A percentile compares a stretch with the other conserved stretches of the same genome.
Conservation (phyloP, 1,140 invertebrate genomes). For the Drosophila busckii region DNA sequence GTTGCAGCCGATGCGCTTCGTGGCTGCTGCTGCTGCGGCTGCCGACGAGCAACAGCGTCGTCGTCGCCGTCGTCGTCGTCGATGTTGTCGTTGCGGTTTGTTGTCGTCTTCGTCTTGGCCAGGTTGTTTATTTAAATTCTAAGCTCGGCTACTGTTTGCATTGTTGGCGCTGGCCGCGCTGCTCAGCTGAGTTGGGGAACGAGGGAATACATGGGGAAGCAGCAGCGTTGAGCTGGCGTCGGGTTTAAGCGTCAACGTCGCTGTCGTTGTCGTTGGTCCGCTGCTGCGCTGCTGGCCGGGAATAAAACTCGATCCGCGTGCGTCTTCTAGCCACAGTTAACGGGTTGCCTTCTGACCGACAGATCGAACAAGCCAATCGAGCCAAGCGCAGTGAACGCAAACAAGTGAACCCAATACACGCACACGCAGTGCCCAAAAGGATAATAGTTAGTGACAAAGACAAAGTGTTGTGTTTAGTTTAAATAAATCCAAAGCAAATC, state of each 20-base stretch:
- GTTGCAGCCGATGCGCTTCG: conserved; percentile 36
- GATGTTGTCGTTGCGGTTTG: conserved; percentile 14
- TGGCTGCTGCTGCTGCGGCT: conserved; percentile 22
- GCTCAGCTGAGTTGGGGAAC: neutral
- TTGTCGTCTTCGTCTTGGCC: conserved; percentile 34
- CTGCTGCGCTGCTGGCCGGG: conserved; percentile 64
- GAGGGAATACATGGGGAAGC: too few species aligned
- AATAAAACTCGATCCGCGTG: conserved; percentile 79
- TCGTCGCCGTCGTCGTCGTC: conserved; percentile 12
- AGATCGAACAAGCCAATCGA: conserved; percentile 74
- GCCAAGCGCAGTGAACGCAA: conserved; percentile 70
- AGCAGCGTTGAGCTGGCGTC: conserved; percentile 19
- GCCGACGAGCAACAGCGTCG: too few species aligned
- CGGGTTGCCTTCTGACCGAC: conserved; percentile 79
- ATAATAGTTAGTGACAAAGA: conserved; percentile 31
- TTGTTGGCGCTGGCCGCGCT: conserved; percentile 3
- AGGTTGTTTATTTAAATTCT: conserved; percentile 76
- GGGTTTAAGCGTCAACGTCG: conserved; percentile 38
- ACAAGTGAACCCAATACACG: conserved; percentile 50
- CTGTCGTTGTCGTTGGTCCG: conserved; percentile 22
- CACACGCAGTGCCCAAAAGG: conserved; percentile 31
- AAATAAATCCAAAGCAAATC: conserved; percentile 75
- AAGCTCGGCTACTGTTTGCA: conserved; percentile 66
- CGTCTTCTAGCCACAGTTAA: conserved; percentile 79
- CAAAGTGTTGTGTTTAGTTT: conserved; percentile 40